Base-by-base conservation (phyloP, 2,888 invertebrate species). In the Atrina japonica region DNA sequence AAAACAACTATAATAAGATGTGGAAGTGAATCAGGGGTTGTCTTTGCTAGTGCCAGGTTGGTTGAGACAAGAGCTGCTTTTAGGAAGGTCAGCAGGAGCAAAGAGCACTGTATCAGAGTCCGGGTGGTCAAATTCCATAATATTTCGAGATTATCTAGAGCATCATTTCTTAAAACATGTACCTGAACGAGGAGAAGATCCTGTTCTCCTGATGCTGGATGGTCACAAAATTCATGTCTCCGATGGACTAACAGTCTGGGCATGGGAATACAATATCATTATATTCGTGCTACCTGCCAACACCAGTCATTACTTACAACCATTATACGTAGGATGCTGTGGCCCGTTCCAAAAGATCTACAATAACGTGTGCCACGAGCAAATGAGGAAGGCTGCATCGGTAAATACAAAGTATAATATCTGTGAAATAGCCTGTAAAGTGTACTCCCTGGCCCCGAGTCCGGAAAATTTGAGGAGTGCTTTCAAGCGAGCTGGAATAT, bases 141-240 rank as follows among this genome's bases (percentile, higher is more conserved):
- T 70, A 6, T 75, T 75, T 56, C 14, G 45, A 52, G 11, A 71
- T 6, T 71, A 74, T 35, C n/a, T 77, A 3, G 35, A 49, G 25
- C 14, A 68, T 18, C 73, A 76, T 40, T 76, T 76, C 41, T 9
- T 76, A 1, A n/a, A 71, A 69, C 63, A 49, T 59, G 40, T 66
- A 18, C 74, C 77, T 6, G 66, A 56, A 14, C 27, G 55, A 18
- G 21, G 64, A 16, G 35, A 25, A 2, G 50, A 61, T 30, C 30
- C 64, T 29, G 55, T 53, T n/a, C 16, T 61, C 6, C 35, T 61
- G 35, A 14, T 49, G 14, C 35, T 61, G 21, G 50, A 49, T 35
- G 61, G 61, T 14, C 50, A 49, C 50, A 41, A 47, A 47, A 35
- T 2, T 23, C 58, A 61, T 16, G 49, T 49, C 9, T 47, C 61